Base-by-base conservation (phyloP, 2,888 invertebrate genomes). In the Tenthredo notha region DNA sequence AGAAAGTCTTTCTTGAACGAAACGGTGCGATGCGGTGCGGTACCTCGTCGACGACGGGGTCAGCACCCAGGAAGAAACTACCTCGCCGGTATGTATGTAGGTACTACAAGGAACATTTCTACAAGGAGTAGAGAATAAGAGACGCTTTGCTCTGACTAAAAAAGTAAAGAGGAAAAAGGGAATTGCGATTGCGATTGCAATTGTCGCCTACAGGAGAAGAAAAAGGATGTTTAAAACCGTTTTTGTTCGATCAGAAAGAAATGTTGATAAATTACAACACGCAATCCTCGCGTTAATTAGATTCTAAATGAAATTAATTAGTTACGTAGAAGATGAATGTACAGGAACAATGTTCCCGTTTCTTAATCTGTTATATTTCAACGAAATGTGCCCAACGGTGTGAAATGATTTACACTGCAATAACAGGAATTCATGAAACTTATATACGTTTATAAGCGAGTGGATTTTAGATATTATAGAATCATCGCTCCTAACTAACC, bases 21-120 rank as follows among this genome's bases (percentile, higher is more conserved):
- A 77, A 77, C 77, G 29, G 54, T 2, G 77, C 54, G 72, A 87
- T 25, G 77, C 33, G 72, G 87, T 25, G 7, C 67, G n/a, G n/a
- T n/a, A n/a, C n/a, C n/a, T n/a, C n/a, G 9, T 25, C 87, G 86
- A 61, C 88, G 87, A 50, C 75, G 78, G 87, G 87, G 87, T 87
- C 87, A 86, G 85, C 86, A 87, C 86, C 87, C 87, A 86, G 87
- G 87, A 87, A 87, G 87, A 85, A 72, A 84, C 65, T 47, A 77
- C 18, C 15, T 43, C 43, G 43, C 33, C 10, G 77, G 50, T 29
- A 50, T 21, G 21, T 12, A 43, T 74, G 43, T 54, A 33, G 2
- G 33, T 33, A 77, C 15, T 33, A 77, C 50, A 50, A 50, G 47
- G 33, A 33, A 67, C 67, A 77, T 77, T 50, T 50, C 29, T 50